Evolutionary conservation across 2,113 vertebrate genomes (phyloP).

Genomic region (Mionectes macconnelli): DNA sequence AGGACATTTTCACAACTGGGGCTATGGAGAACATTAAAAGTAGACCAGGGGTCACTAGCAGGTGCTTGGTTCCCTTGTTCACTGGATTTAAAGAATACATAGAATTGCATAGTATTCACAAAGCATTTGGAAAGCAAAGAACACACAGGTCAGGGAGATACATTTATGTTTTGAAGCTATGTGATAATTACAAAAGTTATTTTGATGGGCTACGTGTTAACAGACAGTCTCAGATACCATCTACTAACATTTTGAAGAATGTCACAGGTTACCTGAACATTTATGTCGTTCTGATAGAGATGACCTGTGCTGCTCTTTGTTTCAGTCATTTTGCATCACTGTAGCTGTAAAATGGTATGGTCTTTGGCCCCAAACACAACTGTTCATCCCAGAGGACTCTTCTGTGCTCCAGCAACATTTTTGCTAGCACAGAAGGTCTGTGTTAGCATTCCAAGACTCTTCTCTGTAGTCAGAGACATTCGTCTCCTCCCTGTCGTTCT

Average conservation of each 20-base stretch:
- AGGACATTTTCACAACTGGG: not conserved
- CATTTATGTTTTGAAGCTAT: not conserved
- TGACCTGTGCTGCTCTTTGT: fast-evolving
- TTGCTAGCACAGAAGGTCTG: too few species aligned
- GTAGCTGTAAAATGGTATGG: not conserved
- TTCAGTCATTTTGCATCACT: not conserved
- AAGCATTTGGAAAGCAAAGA: not conserved
- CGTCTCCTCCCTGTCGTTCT: not conserved
- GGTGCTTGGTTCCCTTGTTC: not conserved
- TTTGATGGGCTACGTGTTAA: not conserved
- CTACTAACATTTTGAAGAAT: not conserved
- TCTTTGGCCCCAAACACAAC: not conserved
- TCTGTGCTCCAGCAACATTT: not conserved
- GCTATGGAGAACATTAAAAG: not conserved
- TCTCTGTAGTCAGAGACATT: not conserved
- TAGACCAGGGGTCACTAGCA: not conserved
- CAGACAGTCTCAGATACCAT: not conserved
- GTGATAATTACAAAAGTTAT: not conserved
- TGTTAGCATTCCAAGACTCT: not conserved
- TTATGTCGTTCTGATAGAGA: not conserved
- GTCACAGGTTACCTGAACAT: not conserved
- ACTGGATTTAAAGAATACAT: not conserved
- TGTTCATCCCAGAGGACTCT: not conserved
- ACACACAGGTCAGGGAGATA: not conserved
- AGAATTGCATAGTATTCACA: not conserved